A percentile compares a stretch with the other conserved stretches of the same genome.
phyloP scores from a whole-genome alignment of 2,888 invertebrate genomes.

The Andrena hattorfiana region DNA sequence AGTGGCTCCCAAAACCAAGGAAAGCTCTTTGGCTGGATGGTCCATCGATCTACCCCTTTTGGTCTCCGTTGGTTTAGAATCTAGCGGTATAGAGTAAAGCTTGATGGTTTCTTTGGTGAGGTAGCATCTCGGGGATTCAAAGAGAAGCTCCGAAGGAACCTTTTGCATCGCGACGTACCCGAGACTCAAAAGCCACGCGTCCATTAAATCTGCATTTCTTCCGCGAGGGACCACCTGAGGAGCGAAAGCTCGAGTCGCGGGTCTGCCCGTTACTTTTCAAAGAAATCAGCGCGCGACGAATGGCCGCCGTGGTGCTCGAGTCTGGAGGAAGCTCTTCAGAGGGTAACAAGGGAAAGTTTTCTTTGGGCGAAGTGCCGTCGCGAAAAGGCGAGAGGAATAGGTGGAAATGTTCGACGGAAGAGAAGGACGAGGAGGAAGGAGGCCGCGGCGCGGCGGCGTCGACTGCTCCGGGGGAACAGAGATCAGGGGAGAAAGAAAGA shows the following conservation, averaged over 20 bases:
- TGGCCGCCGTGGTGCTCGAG: not conserved
- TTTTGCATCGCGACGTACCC: not conserved
- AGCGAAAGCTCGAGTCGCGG: not conserved
- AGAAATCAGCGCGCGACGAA: slow-evolving; percentile 15
- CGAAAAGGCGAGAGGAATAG: slow-evolving; percentile 14
- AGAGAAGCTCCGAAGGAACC: not conserved
- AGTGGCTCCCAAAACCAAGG: not conserved
- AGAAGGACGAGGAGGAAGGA: slow-evolving; percentile 56
- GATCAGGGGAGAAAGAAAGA: slow-evolving; percentile 67
- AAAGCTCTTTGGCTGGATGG: not conserved
- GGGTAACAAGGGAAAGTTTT: slow-evolving; percentile 22
- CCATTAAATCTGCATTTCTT: not conserved
- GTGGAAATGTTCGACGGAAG: slow-evolving; percentile 60
- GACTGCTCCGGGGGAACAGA: slow-evolving; percentile 62
- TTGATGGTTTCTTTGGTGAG: not conserved
- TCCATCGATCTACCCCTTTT: not conserved
- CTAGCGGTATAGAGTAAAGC: not conserved
- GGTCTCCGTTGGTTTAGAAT: not conserved
- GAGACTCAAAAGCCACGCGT: slow-evolving; percentile 6
- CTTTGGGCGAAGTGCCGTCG: not conserved
- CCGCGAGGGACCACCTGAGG: slow-evolving; percentile 8
- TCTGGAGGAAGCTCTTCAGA: not conserved
- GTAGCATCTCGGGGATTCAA: not conserved
- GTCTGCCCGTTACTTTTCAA: not conserved
- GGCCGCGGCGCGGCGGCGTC: slow-evolving; percentile 63